phyloP scores from a whole-genome alignment of 2,888 invertebrate species.

The Beris morrisii region DNA sequence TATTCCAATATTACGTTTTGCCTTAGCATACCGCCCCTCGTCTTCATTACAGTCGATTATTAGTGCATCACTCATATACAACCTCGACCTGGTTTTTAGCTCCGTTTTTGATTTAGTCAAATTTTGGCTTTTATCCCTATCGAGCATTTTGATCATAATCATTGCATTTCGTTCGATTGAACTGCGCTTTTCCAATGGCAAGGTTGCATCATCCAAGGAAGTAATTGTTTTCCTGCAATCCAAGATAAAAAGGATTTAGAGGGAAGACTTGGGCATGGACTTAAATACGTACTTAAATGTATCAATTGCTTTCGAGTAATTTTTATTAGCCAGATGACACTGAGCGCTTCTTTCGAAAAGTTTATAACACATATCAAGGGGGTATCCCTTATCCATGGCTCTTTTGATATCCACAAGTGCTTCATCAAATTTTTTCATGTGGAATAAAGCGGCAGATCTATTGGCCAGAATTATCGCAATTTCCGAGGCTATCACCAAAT shows the following conservation, averaged over 20 bases:
- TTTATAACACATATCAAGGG: slow-evolving; percentile 73
- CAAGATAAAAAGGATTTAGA: not conserved
- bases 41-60: slow-evolving; percentile 63
- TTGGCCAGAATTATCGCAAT: slow-evolving; percentile 74
- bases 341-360: slow-evolving; percentile 73
- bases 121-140: slow-evolving; percentile 58
- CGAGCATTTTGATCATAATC: slow-evolving; percentile 70
- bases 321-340: slow-evolving; percentile 69
- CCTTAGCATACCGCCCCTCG: slow-evolving; percentile 74
- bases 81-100: slow-evolving; percentile 42
- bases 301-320: slow-evolving; percentile 64
- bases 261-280: not conserved
- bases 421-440: slow-evolving; percentile 67
- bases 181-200: slow-evolving; percentile 64
- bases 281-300: slow-evolving; percentile 59
- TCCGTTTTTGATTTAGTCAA: not conserved
- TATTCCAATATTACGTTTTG: slow-evolving; percentile 67
- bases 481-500: slow-evolving; percentile 59
- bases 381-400: slow-evolving; percentile 67
- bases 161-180: slow-evolving; percentile 69
- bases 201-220: slow-evolving; percentile 66
- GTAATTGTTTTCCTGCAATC: slow-evolving; percentile 63
- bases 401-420: slow-evolving; percentile 72
- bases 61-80: slow-evolving; percentile 63
- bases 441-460: slow-evolving; percentile 77